Percentiles rank a stretch among this genome's conserved stretches.
Conservation (phyloP, 2,113 vertebrate species). For the Nettapus auritus region DNA sequence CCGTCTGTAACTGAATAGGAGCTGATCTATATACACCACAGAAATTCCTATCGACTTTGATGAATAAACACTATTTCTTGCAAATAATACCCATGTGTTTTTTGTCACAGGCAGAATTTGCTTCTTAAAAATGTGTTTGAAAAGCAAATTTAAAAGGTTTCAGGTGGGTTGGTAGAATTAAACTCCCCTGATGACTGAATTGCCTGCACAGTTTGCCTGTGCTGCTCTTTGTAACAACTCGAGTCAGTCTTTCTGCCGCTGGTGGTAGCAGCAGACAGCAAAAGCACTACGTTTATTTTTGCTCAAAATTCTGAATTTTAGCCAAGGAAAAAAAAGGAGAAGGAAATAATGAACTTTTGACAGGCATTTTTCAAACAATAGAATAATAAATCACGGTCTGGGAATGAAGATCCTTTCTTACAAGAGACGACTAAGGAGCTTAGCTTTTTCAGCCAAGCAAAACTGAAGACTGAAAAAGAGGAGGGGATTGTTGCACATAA, state of each 20-base stretch:
- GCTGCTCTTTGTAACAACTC: neutral
- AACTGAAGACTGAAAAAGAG: slow-evolving; percentile 32
- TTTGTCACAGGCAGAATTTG: neutral
- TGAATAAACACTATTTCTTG: slow-evolving; percentile 9
- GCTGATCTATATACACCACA: neutral
- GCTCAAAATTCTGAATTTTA: slow-evolving; percentile 35
- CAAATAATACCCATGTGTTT: neutral
- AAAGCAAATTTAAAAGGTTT: slow-evolving; percentile 38
- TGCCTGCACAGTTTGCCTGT: slow-evolving; percentile 15
- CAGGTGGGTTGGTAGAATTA: slow-evolving; percentile 23
- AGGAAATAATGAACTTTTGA: slow-evolving; percentile 48
- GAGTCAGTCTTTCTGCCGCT: neutral
- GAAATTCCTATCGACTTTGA: slow-evolving; percentile 19
- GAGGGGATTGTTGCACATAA: neutral
- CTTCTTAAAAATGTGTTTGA: neutral
- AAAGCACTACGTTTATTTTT: neutral
- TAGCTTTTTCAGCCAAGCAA: slow-evolving; percentile 29
- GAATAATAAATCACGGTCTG: slow-evolving; percentile 5
- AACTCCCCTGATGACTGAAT: slow-evolving; percentile 10
- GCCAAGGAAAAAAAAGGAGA: neutral
- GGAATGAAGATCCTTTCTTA: slow-evolving; percentile 35
- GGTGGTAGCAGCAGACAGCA: neutral
- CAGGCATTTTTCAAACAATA: slow-evolving; percentile 11
- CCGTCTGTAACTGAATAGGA: neutral
- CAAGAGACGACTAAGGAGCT: slow-evolving; percentile 45